A percentile compares a stretch with the other conserved stretches of the same genome.
These are phyloP conservation scores for Phthorimaea operculella DNA, from an alignment of 1,140 invertebrate species.

Conservation along the genomic window DNA sequence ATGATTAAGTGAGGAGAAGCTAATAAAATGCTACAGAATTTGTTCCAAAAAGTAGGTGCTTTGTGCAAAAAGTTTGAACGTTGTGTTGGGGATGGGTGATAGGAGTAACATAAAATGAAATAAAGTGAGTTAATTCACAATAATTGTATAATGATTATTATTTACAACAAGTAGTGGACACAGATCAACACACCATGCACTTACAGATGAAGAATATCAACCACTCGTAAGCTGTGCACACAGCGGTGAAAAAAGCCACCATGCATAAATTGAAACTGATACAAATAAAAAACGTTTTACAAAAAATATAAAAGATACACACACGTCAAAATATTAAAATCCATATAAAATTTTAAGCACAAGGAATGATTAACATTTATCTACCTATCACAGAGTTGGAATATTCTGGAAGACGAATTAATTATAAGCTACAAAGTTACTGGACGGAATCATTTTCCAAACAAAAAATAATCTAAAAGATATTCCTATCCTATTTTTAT, in stretches of 20 bases:
- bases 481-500: too few species aligned
- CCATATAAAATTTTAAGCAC: constrained; percentile 21
- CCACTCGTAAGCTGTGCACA: constrained; percentile 53
- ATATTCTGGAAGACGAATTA: constrained; percentile 29
- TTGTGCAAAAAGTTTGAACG: constrained; percentile 9
- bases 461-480: too few species aligned
- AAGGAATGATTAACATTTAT: background rate
- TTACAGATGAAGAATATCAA: constrained; percentile 50
- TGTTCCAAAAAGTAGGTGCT: too few species aligned
- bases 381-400: background rate
- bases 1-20: too few species aligned
- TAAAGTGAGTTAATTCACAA: constrained; percentile 62
- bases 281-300: background rate
- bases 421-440: constrained; percentile 15
- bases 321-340: constrained; percentile 14
- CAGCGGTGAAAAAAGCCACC: constrained; percentile 54
- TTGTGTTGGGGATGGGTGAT: constrained; percentile 38
- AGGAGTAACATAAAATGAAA: constrained; percentile 62
- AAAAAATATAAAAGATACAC: background rate
- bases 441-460: constrained; percentile 29
- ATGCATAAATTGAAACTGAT: constrained; percentile 34
- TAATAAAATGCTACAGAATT: too few species aligned
- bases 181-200: constrained; percentile 65
- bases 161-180: constrained; percentile 58
- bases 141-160: constrained; percentile 56